These are phyloP conservation scores for Parambassis ranga DNA, from an alignment of 2,797 vertebrate genomes.

Conservation along the genomic window DNA sequence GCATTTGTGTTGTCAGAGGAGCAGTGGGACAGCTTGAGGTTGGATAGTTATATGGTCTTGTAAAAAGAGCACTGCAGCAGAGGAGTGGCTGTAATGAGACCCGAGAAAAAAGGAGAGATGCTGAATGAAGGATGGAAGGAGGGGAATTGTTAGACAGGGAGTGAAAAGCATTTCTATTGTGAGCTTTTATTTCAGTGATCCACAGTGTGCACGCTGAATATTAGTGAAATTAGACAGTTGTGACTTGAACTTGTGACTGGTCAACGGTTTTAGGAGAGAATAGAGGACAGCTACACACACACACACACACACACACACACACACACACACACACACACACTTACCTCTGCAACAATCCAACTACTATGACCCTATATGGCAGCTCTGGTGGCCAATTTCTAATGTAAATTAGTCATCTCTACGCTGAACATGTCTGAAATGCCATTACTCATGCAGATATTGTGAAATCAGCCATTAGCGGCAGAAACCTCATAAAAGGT, in stretches of 20 bases:
- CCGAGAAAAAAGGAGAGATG: too few relatives aligned
- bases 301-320: too few relatives aligned
- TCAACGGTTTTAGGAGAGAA: constrained; percentile 25
- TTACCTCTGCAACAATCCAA: constrained; percentile 32
- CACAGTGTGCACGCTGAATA: not conserved
- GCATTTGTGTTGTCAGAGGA: constrained; percentile 10
- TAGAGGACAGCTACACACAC: not conserved
- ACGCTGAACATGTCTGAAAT: constrained; percentile 44
- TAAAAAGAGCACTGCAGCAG: constrained; percentile 2
- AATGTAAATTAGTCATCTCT: constrained; percentile 58
- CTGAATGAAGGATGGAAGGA: not conserved
- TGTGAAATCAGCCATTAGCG: constrained; percentile 70
- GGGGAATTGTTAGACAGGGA: not conserved
- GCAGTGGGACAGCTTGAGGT: not conserved
- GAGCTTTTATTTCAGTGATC: too few relatives aligned
- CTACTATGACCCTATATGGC: constrained; percentile 26
- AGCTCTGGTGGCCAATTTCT: constrained; percentile 43
- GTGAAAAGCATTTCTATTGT: not conserved
- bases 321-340: not conserved
- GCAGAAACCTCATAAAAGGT: constrained; percentile 60
- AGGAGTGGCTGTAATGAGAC: not conserved
- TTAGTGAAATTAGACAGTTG: not conserved
- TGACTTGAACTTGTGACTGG: constrained; percentile 31
- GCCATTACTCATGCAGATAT: constrained; percentile 67
- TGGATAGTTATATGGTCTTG: not conserved